Evolutionary conservation across 1,140 invertebrate genomes (phyloP).

Genomic region (Drosophila bocki): DNA sequence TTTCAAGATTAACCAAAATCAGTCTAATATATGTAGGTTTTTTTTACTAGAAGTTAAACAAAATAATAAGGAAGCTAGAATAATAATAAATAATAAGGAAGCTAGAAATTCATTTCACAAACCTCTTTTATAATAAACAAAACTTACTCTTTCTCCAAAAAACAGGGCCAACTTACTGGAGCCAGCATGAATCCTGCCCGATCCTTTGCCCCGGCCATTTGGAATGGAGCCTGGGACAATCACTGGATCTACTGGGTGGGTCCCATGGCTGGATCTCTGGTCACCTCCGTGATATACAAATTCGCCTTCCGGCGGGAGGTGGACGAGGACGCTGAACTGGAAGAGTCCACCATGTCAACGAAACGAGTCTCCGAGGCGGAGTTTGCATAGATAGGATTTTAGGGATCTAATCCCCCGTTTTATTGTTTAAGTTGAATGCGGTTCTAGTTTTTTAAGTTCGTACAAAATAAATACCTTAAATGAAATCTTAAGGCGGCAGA

Average conservation of each 20-base stretch:
- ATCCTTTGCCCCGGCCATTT: slow-evolving; percentile 90
- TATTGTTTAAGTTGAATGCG: slow-evolving; percentile 31
- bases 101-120: no score
- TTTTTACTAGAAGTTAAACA: no score
- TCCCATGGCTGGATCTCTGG: slow-evolving; percentile 87
- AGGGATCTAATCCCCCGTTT: neutral
- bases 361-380: slow-evolving; percentile 27
- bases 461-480: slow-evolving; percentile 39
- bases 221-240: slow-evolving; percentile 88
- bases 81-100: no score
- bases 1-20: slow-evolving; percentile 19
- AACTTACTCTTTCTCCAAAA: neutral
- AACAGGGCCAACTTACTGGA: slow-evolving; percentile 89
- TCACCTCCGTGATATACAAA: slow-evolving; percentile 88
- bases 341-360: slow-evolving; percentile 15
- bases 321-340: neutral
- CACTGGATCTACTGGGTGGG: slow-evolving; percentile 95
- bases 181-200: slow-evolving; percentile 93
- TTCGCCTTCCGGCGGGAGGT: slow-evolving; percentile 83
- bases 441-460: slow-evolving; percentile 31
- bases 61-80: no score
- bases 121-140: neutral
- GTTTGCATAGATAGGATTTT: slow-evolving; percentile 12
- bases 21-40: neutral
- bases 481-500: slow-evolving; percentile 9